Base-by-base conservation (phyloP, 2,797 vertebrate genomes). In the Chiroxiphia lanceolata region DNA sequence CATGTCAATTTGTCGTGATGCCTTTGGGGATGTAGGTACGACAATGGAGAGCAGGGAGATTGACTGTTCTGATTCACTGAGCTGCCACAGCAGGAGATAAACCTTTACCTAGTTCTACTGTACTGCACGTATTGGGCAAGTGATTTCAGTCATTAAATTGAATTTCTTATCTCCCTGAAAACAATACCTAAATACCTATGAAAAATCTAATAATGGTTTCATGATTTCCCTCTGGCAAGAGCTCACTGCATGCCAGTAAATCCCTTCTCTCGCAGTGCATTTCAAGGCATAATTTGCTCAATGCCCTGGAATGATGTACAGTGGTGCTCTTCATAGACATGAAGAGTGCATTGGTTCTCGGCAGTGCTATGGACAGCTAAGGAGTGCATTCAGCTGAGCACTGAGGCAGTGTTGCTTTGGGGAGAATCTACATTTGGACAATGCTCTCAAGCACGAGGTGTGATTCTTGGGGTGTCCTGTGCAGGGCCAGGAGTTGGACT, bases 161-260 rank as follows among this genome's bases (percentile, higher is more conserved):
- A 94, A 80, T 47, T 84, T 85, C 50, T 56, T 81, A 69, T 81
- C 79, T 83, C 48, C 25, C 65, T 86, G 67, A 83, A 75, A 90
- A 82, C 44, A 84, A 70, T 51, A 67, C 48, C 54, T 70, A 67
- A 51, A 93, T 84, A 48, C 56, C 11, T 87, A 15, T 34, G 65
- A 91, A 85, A 92, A 91, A 89, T 7, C 53, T 91, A 79, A 63
- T 65, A 86, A 79, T 54, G 31, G 6, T 74, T 94, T 92, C 89
- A 83, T 1, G 1, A 22, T 31, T 93, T 51, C 76, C 29, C 69
- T 89, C 67, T 71, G 86, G 74, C 67, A 89, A 50, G 50, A 76
- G n/a, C 44, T 74, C 51, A 6, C 34, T 51, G 10, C 59, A 22
- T 90, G 51, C 90, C 63, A 48, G 47, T 70, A 92, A 79, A 76